Base-by-base conservation (phyloP, 2,113 vertebrate species). In the Tretioscincus oriximinensis region DNA sequence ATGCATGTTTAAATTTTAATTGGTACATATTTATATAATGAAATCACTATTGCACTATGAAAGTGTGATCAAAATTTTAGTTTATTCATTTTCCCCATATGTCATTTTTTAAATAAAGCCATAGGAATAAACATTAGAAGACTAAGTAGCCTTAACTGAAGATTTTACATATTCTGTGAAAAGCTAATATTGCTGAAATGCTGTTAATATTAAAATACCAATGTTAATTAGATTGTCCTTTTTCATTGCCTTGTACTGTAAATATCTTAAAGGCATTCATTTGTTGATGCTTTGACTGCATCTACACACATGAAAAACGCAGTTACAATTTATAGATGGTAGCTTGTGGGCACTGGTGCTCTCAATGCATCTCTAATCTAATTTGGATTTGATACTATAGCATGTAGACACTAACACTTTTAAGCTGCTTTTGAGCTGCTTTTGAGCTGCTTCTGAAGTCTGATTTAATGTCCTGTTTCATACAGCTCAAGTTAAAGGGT, bases 21-120 rank as follows among this genome's bases (percentile, higher is more conserved):
- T 9, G 69, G 70, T 85, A 58, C 78, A 5, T 69, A 63, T 67
- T n/a, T 75, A 64, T 65, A 68, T 35, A 69, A 88, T 79, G 18
- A 18, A 18, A 58, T 18, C 54, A 18, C 4, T 58, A 18, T 4
- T 18, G 14, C 14, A 58, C 54, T 58, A 18, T 18, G 12, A 58
- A 58, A 58, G 54, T 58, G 54, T 58, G 54, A 58, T 63, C 21
- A 24, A 63, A 63, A 6, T 24, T 26, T 63, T 26, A 58, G 61
- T 63, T 63, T 24, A 26, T 63, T 63, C 21, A 26, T 63, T 63
- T 63, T 58, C 54, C 16, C 18, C 18, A 18, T 18, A 51, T 51
- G 11, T 12, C 54, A 58, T 18, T 58, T 58, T 18, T 58, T 58
- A 14, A 18, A 18, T 18, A 58, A 16, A 58, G 14, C 54, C 54